Base-by-base conservation (phyloP, 2,888 invertebrate genomes). In the Anaspis maculata region DNA sequence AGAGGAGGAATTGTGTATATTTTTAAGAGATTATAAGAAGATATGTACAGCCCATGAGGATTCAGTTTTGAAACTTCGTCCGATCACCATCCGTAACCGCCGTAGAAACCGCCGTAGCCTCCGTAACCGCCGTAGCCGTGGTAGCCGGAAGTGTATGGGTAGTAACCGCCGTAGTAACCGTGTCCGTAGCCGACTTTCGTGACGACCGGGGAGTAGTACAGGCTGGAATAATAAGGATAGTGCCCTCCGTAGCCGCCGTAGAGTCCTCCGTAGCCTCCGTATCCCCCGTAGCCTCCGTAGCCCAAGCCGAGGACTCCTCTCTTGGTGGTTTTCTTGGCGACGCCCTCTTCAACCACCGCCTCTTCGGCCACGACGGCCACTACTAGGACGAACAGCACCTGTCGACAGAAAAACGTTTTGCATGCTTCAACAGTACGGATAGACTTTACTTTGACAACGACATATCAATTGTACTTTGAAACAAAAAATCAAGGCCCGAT, bases 241-340 rank as follows among this genome's bases (percentile, higher is more conserved):
- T 45, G 42, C 27, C 48, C 47, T 13, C 48, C 45, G 31, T 46
- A 46, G 5, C 42, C 41, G 12, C 44, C 44, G 10, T 45, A 25
- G 10, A 49, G 47, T 24, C 42, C 34, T 7, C 49, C 48, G 25
- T 44, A 38, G 12, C 40, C 41, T 5, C 47, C 47, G 28, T 48
- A 43, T 19, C 43, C 42, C 12, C 39, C 34, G 7, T 27, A 26
- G 3, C 43, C 41, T n/a, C 49, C 49, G 32, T 47, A 49, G 9
- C 45, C 29, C 41, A 34, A 35, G 2, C 52, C 52, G n/a, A 54
- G 33, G 3, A 27, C 32, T 21, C 59, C 59, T 24, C 61, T 45
- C 45, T 61, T 61, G 6, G 52, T 44, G 11, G 52, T 51, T 36
- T 48, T 53, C 41, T 59, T 60, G 1, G 34, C 44, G 26, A 34